phyloP scores from a whole-genome alignment of 2,888 invertebrate genomes.

The Schizotus pectinicornis region DNA sequence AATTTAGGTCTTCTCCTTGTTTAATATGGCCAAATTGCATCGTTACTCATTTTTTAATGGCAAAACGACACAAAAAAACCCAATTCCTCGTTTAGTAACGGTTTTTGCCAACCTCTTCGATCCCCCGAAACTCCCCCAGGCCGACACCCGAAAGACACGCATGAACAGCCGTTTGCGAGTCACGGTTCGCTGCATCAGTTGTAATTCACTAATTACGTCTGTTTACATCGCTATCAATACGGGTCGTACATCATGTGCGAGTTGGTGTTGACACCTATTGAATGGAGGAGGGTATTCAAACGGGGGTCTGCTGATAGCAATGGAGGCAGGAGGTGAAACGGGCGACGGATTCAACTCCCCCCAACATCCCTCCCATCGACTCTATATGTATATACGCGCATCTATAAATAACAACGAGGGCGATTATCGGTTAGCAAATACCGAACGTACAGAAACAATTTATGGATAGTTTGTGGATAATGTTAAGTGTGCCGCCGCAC shows the following conservation, averaged over 20 bases:
- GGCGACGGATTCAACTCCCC: too few species aligned
- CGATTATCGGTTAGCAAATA: constrained; percentile 7
- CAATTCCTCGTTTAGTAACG: too few species aligned
- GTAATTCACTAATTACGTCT: constrained; percentile 37
- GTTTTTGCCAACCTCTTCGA: constrained; percentile 2
- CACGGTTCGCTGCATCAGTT: constrained; percentile 12
- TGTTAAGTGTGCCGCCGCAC: constrained; percentile 5
- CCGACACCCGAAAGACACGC: too few species aligned
- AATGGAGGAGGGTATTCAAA: constrained; percentile 20
- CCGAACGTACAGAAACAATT: constrained; percentile 11
- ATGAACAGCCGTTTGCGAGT: constrained; percentile 1
- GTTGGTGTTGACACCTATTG: constrained; percentile 30
- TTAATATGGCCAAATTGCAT: too few species aligned
- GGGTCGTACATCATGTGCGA: constrained; percentile 35
- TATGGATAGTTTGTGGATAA: constrained; percentile 16
- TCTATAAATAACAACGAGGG: constrained; percentile 19
- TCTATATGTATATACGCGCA: constrained; percentile 7
- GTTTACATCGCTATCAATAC: constrained; percentile 42
- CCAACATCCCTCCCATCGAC: background rate
- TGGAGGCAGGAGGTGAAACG: too few species aligned
- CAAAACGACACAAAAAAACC: too few species aligned
- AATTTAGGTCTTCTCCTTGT: too few species aligned
- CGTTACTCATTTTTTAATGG: too few species aligned
- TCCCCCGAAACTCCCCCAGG: too few species aligned
- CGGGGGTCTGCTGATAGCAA: constrained; percentile 6